Evolutionary conservation across 2,113 vertebrate genomes (phyloP).

Genomic region (Paracanthobrama guichenoti): DNA sequence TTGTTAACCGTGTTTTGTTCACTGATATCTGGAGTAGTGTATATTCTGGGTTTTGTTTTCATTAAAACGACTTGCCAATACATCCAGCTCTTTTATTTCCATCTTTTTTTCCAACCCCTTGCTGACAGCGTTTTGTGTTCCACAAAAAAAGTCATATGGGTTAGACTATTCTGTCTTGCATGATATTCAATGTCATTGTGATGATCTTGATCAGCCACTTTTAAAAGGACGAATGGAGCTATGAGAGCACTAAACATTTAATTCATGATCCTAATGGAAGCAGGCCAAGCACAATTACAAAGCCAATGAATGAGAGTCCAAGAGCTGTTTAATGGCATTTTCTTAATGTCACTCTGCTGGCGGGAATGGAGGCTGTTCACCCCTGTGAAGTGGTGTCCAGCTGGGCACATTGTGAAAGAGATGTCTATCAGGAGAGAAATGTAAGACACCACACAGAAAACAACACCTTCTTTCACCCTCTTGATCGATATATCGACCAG

Average conservation of each 20-base stretch:
- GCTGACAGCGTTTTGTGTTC: neutral
- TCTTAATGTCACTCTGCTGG: conserved; percentile 36
- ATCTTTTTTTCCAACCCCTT: too few species aligned
- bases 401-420: conserved; percentile 37
- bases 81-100: too few species aligned
- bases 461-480: conserved; percentile 43
- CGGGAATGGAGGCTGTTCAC: neutral
- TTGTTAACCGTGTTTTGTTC: too few species aligned
- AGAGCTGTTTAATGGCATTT: conserved; percentile 5
- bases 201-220: neutral
- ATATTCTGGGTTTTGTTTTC: too few species aligned
- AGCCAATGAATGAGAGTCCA: conserved; percentile 3
- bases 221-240: neutral
- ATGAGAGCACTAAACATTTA: conserved; percentile 13
- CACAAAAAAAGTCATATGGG: neutral
- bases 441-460: conserved; percentile 14
- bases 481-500: conserved; percentile 41
- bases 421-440: conserved; percentile 35
- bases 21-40: too few species aligned
- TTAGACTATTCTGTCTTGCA: neutral
- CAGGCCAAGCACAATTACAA: conserved; percentile 18
- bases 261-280: conserved; percentile 15
- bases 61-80: too few species aligned
- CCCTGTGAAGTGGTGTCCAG: neutral
- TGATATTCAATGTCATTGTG: neutral